Percentiles rank a stretch among this genome's conserved stretches.
Evolutionary conservation across 2,888 invertebrate genomes (phyloP).

Genomic region (Torymus texanus): DNA sequence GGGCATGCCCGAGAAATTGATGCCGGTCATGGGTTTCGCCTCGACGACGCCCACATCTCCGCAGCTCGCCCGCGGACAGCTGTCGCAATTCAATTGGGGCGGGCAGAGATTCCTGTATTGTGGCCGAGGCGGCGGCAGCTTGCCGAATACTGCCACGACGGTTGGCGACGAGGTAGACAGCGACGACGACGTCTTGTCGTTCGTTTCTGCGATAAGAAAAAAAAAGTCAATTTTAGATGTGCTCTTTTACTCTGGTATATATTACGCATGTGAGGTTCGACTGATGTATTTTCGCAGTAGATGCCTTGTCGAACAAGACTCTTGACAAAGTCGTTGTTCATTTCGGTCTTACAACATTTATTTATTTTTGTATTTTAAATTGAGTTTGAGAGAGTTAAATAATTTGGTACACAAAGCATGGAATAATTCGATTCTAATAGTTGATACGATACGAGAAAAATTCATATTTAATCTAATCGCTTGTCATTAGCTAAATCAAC

Average conservation of each 20-base stretch:
- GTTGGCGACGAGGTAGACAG: slow-evolving; percentile 7
- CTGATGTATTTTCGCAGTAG: background rate
- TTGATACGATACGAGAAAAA: no score
- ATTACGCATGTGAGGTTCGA: background rate
- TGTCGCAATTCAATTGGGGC: slow-evolving; percentile 79
- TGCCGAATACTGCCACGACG: slow-evolving; percentile 77
- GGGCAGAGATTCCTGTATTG: slow-evolving; percentile 80
- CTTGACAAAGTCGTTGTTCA: no score
- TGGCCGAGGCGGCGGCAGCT: slow-evolving; percentile 79
- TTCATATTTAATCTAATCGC: no score
- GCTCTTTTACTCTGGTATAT: no score
- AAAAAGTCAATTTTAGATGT: background rate
- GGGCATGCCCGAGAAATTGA: slow-evolving; percentile 67
- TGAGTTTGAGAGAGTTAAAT: no score
- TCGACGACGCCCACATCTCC: slow-evolving; percentile 68
- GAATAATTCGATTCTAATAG: no score
- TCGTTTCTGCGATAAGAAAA: slow-evolving; percentile 58
- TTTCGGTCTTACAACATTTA: no score
- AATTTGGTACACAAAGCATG: no score
- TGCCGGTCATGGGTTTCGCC: slow-evolving; percentile 65
- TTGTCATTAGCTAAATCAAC: no score
- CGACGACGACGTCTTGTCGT: slow-evolving; percentile 56
- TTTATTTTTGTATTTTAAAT: no score
- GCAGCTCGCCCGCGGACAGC: slow-evolving; percentile 78
- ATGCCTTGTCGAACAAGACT: no score